Evolutionary conservation across 2,797 vertebrate genomes (phyloP), one percentile per base, ranked within the genome.

Genomic region (Muscicapa striata): DNA sequence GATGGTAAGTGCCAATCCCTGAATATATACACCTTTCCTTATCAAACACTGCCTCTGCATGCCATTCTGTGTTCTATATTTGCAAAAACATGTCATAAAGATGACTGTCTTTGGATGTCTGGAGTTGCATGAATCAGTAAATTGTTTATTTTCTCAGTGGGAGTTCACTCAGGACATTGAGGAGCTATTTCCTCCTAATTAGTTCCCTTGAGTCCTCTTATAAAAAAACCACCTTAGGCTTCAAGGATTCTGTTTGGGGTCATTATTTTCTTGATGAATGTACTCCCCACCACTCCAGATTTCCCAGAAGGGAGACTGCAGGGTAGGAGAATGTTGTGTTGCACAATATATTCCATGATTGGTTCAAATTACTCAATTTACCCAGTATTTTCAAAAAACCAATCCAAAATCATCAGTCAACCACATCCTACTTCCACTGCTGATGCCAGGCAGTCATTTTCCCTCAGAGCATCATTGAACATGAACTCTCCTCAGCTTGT

Each of bases 151-250:
- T 94, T 93, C 81, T 91, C 92, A 86, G 70, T 86, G 95, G 93
- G 88, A 97, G 92, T 95, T 94, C 84, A 87, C 79, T 87, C 80
- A 90, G 73, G 91, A 96, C 91, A 75, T 94, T 89, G 95, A 96
- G 93, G 89, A 97, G 90, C 89, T 94, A 87, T 96, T 97, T 97
- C 82, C 95, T 95, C 85, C 94, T 98, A 98, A 98, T 98, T 97
- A 97, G 97, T 95, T 98, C 97, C 95, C 97, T 86, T 90, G 97
- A 94, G 95, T 89, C 93, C 91, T 97, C 94, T 96, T 95, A 93
- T 29, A 67, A 94, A 84, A 96, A 97, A 92, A 93, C 5, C 61
- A 95, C 80, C 93, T 84, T 92, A 87, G 90, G 68, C 92, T 94
- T 97, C 83, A 86, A 88, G 79, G 95, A 97, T 90, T 94, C 96